Evolutionary conservation across 2,888 invertebrate species (phyloP).

Genomic region (Pterobdella sp.): DNA sequence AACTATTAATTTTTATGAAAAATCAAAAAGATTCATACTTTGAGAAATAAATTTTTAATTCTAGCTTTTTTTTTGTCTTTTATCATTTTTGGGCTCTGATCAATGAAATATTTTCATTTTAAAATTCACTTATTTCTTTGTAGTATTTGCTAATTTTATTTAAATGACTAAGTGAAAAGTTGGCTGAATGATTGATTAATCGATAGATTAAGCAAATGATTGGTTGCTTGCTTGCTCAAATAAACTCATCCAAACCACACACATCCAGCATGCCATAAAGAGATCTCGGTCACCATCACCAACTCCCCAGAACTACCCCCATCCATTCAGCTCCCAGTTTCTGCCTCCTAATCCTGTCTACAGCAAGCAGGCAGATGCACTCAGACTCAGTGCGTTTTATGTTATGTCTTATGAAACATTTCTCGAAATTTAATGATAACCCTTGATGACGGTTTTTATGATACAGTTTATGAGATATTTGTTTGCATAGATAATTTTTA

Average conservation of each 20-base stretch:
- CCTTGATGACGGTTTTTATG: no score
- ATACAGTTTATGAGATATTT: no score
- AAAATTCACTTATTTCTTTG: no score
- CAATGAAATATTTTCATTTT: no score
- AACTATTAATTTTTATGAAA: background rate
- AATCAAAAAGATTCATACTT: background rate
- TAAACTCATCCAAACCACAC: background rate
- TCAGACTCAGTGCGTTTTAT: conserved; percentile 18
- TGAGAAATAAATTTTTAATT: background rate
- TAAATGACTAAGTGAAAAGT: no score
- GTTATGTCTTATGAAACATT: no score
- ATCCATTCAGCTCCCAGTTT: conserved; percentile 38
- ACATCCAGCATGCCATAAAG: conserved; percentile 40
- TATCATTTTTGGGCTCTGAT: no score
- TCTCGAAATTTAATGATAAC: no score
- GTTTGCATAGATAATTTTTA: no score
- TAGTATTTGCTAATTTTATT: no score
- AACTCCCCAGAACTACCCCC: conserved; percentile 42
- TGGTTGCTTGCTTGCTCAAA: background rate
- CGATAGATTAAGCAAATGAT: no score
- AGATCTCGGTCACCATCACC: conserved; percentile 46
- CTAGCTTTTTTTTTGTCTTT: background rate
- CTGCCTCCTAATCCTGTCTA: conserved; percentile 37
- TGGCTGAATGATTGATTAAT: no score
- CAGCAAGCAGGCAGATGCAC: conserved; percentile 30